Base-by-base conservation (phyloP, 2,113 vertebrate genomes). In the Coptodon rendalli region DNA sequence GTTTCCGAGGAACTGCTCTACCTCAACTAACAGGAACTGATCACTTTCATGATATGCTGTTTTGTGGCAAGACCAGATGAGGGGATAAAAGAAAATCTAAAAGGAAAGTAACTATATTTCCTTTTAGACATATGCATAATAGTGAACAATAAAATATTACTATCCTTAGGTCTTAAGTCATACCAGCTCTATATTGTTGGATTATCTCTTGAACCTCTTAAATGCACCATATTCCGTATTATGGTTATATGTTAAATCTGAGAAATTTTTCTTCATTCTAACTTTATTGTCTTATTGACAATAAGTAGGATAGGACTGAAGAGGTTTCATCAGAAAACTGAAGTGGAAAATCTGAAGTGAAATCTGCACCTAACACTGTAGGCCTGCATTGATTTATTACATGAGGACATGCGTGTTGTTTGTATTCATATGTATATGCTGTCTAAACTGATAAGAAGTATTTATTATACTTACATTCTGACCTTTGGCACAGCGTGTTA, bases 21-120 rank as follows among this genome's bases (percentile, higher is more conserved):
- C 22, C 14, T 45, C 68, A 82, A 31, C 29, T 40, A 63, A 90
- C 86, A 91, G 92, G 92, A 93, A 93, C 84, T 84, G 80, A 86
- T 84, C 22, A 57, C 57, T 85, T 86, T 78, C 9, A 8, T 48
- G 34, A 85, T 45, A 85, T 54, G 31, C 19, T 78, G 66, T 24
- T 9, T 59, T 50, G 27, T 78, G 27, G 45, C 17, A 78, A 78
- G 17, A 34, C 27, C 6, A 52, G 45, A 78, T 52, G 17, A 73
- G 73, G 40, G 27, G 45, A 48, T 78, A 29, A 78, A 78, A 52
- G 17, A 31, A 52, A 52, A 76, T 76, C 24, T 19, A 76, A 78
- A 78, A 52, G 45, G 5, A 50, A 78, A 78, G 24, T 52, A 50
- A 76, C 9, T 76, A 48, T 31, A 31, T 17, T 29, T 57, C 6